phyloP scores from a whole-genome alignment of 2,113 vertebrate genomes.

The Oryzias woworae region DNA sequence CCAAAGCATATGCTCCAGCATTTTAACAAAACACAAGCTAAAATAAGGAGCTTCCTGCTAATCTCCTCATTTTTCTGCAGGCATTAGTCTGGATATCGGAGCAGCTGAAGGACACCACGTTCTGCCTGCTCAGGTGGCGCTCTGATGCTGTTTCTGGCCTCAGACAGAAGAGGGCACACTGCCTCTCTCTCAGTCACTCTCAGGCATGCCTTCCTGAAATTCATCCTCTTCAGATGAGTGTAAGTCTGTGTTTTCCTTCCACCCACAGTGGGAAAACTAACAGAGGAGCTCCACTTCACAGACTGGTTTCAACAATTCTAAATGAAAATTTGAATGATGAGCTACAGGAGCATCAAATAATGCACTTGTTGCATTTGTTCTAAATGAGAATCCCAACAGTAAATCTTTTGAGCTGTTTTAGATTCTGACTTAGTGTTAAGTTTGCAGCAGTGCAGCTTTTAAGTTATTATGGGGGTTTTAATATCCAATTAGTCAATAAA shows the following conservation, averaged over 20 bases:
- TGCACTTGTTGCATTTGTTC: slow-evolving; percentile 18
- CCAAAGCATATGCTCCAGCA: slow-evolving; percentile 60
- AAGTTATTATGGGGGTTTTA: too few relatives aligned
- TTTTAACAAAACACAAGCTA: slow-evolving; percentile 18
- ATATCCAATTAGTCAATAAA: too few relatives aligned
- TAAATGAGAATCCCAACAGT: not conserved
- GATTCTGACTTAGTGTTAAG: not conserved
- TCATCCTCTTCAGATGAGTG: not conserved
- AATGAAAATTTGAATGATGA: too few relatives aligned
- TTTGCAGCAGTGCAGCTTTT: not conserved
- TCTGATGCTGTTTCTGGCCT: slow-evolving; percentile 63
- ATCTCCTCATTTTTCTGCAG: not conserved
- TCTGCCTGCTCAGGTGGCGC: slow-evolving; percentile 31
- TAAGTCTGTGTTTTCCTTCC: slow-evolving; percentile 1
- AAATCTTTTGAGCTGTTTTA: not conserved
- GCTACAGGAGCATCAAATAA: not conserved
- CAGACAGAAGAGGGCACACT: slow-evolving; percentile 75
- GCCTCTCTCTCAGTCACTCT: slow-evolving; percentile 13
- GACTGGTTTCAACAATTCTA: not conserved
- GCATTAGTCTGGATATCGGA: not conserved
- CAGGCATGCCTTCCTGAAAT: not conserved
- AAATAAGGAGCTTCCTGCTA: slow-evolving; percentile 4
- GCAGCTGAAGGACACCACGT: slow-evolving; percentile 2
- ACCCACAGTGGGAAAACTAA: slow-evolving; percentile 6
- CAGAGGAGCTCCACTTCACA: not conserved